A percentile compares a stretch with the other conserved stretches of the same genome.
Conservation (phyloP, 2,888 invertebrate species). For the Alitta virens region DNA sequence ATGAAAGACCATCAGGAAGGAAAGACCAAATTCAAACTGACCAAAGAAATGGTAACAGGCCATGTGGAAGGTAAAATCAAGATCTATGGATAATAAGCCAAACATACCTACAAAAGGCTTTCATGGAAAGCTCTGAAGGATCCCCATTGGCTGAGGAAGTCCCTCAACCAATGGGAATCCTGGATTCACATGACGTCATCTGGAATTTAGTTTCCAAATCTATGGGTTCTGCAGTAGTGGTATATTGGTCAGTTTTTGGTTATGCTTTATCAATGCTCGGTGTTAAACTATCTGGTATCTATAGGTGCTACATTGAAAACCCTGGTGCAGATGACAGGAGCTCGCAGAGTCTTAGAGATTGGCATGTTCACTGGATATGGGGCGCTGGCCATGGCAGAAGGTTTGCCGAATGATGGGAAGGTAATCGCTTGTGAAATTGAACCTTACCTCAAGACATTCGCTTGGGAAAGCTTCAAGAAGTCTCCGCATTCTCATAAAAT, state of each 20-base stretch:
- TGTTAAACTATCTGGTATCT: too few relatives aligned
- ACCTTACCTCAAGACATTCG: conserved; percentile 32
- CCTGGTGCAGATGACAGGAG: conserved; percentile 34
- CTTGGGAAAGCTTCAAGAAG: conserved; percentile 25
- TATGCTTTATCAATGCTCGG: too few relatives aligned
- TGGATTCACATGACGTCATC: too few relatives aligned
- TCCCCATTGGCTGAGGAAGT: too few relatives aligned
- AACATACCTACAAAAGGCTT: too few relatives aligned
- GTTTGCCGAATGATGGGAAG: conserved; percentile 35
- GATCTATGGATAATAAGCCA: too few relatives aligned
- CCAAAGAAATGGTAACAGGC: conserved; percentile 24
- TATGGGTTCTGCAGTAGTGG: too few relatives aligned
- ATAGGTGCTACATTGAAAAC: conserved; percentile 37
- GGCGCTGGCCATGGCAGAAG: conserved; percentile 40
- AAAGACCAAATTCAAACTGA: conserved; percentile 22
- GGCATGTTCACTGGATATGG: conserved; percentile 42
- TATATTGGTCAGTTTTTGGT: too few relatives aligned
- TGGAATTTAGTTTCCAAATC: too few relatives aligned
- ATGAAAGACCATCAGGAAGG: conserved; percentile 21
- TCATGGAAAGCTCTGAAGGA: too few relatives aligned
- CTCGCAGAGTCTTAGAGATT: conserved; percentile 36
- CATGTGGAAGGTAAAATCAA: conserved; percentile 27
- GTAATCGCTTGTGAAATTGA: conserved; percentile 35
- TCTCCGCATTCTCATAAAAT: conserved; percentile 36
- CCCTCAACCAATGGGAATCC: too few relatives aligned